Conservation (phyloP, 2,113 vertebrate species). For the Trinectes maculatus region DNA sequence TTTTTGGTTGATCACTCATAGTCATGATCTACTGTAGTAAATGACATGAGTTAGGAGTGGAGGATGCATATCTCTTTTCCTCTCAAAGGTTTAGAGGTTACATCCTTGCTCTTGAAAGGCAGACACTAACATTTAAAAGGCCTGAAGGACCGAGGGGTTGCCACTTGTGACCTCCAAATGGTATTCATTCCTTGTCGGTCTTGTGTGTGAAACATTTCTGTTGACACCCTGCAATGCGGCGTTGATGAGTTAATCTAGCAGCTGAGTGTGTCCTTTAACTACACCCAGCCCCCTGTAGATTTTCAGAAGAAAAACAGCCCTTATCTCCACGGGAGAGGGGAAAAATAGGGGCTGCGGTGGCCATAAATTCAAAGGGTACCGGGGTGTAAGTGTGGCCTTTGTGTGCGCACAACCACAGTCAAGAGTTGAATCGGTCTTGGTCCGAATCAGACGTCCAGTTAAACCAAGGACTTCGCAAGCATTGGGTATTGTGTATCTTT, state of each 20-base stretch:
- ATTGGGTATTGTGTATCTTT: slow-evolving; percentile 23
- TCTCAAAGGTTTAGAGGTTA: slow-evolving; percentile 74
- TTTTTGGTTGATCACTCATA: slow-evolving; percentile 32
- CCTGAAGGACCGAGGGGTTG: slow-evolving; percentile 73
- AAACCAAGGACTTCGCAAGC: slow-evolving; percentile 32
- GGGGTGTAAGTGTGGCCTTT: slow-evolving; percentile 45
- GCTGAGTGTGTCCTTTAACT: slow-evolving; percentile 86
- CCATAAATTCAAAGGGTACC: slow-evolving; percentile 67
- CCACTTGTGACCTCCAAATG: slow-evolving; percentile 84
- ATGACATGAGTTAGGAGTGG: slow-evolving; percentile 49
- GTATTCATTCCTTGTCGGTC: slow-evolving; percentile 84
- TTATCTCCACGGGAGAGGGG: slow-evolving; percentile 68
- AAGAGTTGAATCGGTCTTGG: slow-evolving; percentile 25
- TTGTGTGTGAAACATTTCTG: slow-evolving; percentile 85
- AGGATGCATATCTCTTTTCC: slow-evolving; percentile 63
- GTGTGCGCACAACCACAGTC: slow-evolving; percentile 16
- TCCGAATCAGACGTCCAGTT: slow-evolving; percentile 44
- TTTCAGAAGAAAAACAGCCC: slow-evolving; percentile 72
- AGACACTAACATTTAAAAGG: slow-evolving; percentile 84
- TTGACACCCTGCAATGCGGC: slow-evolving; percentile 86
- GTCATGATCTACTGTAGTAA: slow-evolving; percentile 48
- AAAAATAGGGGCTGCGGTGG: slow-evolving; percentile 42
- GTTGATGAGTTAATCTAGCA: slow-evolving; percentile 89
- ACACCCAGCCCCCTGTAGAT: slow-evolving; percentile 67
- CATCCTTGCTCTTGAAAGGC: slow-evolving; percentile 81